A percentile compares a stretch with the other conserved stretches of the same genome.
phyloP scores from a whole-genome alignment of 2,113 vertebrate species.

The Elaphurus davidianus region DNA sequence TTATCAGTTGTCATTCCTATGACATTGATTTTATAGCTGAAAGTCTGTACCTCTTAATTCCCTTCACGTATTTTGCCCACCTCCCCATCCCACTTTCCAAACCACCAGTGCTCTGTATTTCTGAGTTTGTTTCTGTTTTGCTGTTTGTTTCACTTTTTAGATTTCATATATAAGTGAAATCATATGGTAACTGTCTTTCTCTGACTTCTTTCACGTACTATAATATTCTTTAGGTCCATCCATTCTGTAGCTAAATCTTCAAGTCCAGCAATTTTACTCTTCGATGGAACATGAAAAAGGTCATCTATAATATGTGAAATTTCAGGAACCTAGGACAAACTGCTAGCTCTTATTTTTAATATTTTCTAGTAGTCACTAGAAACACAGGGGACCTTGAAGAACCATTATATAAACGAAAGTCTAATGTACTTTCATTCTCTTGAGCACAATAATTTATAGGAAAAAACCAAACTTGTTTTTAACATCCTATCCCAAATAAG shows the following conservation, averaged over 20 bases:
- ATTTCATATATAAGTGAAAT: neutral
- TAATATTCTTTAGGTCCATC: neutral
- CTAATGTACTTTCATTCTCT: neutral
- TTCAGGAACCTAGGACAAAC: neutral
- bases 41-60: neutral
- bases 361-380: neutral
- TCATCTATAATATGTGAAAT: neutral
- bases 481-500: neutral
- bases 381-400: neutral
- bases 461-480: neutral
- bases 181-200: neutral
- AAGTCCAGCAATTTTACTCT: slow-evolving; percentile 21
- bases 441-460: neutral
- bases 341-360: neutral
- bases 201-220: neutral
- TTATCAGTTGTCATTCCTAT: neutral
- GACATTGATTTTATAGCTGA: neutral
- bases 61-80: neutral
- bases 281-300: neutral
- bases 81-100: neutral
- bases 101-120: neutral
- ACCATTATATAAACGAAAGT: slow-evolving; percentile 15
- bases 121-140: neutral
- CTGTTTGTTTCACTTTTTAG: neutral
- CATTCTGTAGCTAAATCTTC: neutral